Percentiles rank a stretch among this genome's conserved stretches.
phyloP scores from a whole-genome alignment of 2,888 invertebrate species.

The Drosophila silvestris region DNA sequence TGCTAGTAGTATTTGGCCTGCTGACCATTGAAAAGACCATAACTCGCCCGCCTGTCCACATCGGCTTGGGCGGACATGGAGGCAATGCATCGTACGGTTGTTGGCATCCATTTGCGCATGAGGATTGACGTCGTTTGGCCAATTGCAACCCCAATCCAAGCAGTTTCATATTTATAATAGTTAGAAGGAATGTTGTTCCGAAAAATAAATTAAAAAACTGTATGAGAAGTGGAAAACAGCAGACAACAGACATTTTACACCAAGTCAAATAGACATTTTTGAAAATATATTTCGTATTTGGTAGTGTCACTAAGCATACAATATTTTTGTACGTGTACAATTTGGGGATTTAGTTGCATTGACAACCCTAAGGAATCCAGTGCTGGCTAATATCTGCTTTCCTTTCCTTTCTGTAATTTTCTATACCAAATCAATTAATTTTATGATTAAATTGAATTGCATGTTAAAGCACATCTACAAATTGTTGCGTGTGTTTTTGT shows the following conservation, averaged over 20 bases:
- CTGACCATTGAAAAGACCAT: slow-evolving; percentile 49
- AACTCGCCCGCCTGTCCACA: slow-evolving; percentile 40
- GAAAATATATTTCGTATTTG: neutral
- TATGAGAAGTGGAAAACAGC: neutral
- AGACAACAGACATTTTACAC: neutral
- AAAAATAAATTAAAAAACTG: neutral
- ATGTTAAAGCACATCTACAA: no score
- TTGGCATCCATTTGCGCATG: neutral
- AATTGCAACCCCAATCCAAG: slow-evolving; percentile 51
- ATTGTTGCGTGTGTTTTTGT: no score
- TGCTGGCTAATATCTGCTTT: slow-evolving; percentile 3
- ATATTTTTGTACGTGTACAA: neutral
- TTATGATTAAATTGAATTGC: no score
- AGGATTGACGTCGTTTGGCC: slow-evolving; percentile 8
- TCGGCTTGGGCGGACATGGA: slow-evolving; percentile 46
- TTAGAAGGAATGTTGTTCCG: neutral
- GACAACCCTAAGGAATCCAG: slow-evolving; percentile 23
- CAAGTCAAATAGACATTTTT: neutral
- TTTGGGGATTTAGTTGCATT: neutral
- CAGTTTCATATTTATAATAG: slow-evolving; percentile 49
- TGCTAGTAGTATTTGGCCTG: neutral
- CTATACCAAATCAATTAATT: no score
- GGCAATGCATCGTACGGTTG: slow-evolving; percentile 27
- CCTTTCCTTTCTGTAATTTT: neutral
- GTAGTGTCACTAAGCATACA: neutral